Conservation (phyloP, 2,797 vertebrate species). For the Squalus acanthias region DNA sequence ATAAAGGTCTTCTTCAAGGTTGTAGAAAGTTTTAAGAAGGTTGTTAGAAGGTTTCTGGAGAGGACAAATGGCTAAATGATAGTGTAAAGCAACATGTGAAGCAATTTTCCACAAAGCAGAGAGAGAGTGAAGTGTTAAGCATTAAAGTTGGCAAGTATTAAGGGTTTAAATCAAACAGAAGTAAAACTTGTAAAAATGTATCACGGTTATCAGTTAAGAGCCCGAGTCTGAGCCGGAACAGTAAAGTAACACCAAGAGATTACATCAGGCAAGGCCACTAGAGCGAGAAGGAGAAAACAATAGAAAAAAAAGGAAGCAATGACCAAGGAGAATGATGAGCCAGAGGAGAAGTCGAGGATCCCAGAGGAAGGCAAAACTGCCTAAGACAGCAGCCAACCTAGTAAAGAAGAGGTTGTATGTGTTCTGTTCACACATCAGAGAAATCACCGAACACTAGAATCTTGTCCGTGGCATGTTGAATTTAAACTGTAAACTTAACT, state of each 20-base stretch:
- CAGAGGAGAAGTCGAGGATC: background rate
- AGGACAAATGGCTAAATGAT: background rate
- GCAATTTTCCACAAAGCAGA: background rate
- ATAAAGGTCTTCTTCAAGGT: too few species aligned
- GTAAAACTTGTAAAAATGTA: too few species aligned
- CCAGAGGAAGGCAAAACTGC: too few species aligned
- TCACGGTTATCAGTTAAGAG: background rate
- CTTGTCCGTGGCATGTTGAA: too few species aligned
- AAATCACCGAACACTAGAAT: too few species aligned
- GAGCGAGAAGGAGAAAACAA: background rate
- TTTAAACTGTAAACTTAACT: too few species aligned
- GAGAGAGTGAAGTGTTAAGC: background rate
- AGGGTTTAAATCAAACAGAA: background rate
- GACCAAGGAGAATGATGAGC: background rate
- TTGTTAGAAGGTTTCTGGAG: too few species aligned
- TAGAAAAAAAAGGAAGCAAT: background rate
- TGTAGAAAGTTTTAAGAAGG: too few species aligned
- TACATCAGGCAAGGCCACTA: background rate
- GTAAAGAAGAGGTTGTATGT: too few species aligned
- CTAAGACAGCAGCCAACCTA: too few species aligned
- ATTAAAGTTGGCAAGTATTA: background rate
- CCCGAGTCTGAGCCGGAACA: background rate
- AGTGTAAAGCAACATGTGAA: background rate
- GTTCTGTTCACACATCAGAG: too few species aligned
- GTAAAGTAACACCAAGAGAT: background rate